These are phyloP conservation scores for Callocephalon fimbriatum DNA, from an alignment of 2,113 vertebrate species.

Conservation along the genomic window DNA sequence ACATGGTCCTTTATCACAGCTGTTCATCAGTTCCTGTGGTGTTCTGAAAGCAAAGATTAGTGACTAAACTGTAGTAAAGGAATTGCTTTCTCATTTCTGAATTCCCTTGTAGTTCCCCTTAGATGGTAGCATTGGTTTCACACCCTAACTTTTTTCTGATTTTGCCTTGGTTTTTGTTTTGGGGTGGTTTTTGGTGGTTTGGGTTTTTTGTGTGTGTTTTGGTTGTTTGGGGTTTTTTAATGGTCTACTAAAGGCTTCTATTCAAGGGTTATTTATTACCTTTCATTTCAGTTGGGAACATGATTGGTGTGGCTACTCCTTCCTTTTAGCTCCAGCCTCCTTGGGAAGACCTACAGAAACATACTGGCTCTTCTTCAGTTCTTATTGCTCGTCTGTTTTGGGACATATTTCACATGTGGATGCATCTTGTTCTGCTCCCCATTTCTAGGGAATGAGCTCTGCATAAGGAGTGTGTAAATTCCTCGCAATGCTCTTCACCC, in stretches of 20 bases:
- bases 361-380: not conserved
- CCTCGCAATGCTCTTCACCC: not conserved
- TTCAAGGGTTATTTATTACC: not conserved
- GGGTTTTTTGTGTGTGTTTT: not conserved
- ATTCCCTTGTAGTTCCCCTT: not conserved
- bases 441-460: not conserved
- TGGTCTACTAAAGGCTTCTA: not conserved
- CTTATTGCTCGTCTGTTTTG: not conserved
- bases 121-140: not conserved
- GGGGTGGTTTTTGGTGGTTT: rapidly evolving
- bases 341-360: not conserved
- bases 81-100: not conserved
- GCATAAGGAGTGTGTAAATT: not conserved
- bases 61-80: not conserved
- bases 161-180: not conserved
- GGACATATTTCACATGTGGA: not conserved
- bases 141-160: not conserved
- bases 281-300: not conserved
- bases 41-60: not conserved
- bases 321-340: conserved; percentile 15
- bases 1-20: not conserved
- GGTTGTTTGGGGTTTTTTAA: not conserved
- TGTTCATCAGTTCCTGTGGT: not conserved
- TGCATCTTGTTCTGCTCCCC: not conserved
- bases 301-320: not conserved